Evolutionary conservation across 2,888 invertebrate genomes (phyloP).

Genomic region (Ennomos fuscantarius): DNA sequence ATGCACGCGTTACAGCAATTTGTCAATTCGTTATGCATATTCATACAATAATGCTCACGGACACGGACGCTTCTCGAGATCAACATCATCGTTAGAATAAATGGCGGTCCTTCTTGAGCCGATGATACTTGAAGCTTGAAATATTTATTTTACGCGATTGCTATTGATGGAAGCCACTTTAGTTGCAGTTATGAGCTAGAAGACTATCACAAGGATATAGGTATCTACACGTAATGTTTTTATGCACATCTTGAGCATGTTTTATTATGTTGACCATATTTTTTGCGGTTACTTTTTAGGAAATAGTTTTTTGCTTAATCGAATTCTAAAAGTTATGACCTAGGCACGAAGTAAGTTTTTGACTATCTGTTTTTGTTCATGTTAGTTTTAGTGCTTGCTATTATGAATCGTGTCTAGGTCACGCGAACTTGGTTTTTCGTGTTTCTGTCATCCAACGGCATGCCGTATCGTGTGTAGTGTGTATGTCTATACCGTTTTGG

Average conservation of each 20-base stretch:
- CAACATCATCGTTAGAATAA: slow-evolving; percentile 24
- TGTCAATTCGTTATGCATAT: slow-evolving; percentile 38
- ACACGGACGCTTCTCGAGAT: slow-evolving; percentile 31
- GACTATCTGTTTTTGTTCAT: slow-evolving; percentile 3
- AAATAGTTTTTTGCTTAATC: background rate
- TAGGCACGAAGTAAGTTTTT: slow-evolving; percentile 15
- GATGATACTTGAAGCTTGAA: slow-evolving; percentile 4
- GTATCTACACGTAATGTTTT: slow-evolving; percentile 3
- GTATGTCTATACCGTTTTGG: background rate
- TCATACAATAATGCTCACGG: slow-evolving; percentile 32
- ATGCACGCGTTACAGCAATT: slow-evolving; percentile 32
- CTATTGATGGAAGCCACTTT: slow-evolving; percentile 3
- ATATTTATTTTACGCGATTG: slow-evolving; percentile 27
- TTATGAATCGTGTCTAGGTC: slow-evolving; percentile 2
- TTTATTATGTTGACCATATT: slow-evolving; percentile 10
- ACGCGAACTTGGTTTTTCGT: background rate
- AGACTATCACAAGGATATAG: slow-evolving; percentile 9
- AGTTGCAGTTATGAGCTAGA: slow-evolving; percentile 1
- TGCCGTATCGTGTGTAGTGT: no score
- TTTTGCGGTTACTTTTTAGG: slow-evolving; percentile 8
- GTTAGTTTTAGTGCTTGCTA: background rate
- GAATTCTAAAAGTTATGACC: slow-evolving; percentile 1
- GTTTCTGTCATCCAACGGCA: no score
- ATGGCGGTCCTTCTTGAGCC: background rate
- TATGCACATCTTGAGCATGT: slow-evolving; percentile 6